Percentiles rank a stretch among this genome's conserved stretches.
phyloP scores from a whole-genome alignment of 2,113 vertebrate species.

The Typhlomys cinereus region DNA sequence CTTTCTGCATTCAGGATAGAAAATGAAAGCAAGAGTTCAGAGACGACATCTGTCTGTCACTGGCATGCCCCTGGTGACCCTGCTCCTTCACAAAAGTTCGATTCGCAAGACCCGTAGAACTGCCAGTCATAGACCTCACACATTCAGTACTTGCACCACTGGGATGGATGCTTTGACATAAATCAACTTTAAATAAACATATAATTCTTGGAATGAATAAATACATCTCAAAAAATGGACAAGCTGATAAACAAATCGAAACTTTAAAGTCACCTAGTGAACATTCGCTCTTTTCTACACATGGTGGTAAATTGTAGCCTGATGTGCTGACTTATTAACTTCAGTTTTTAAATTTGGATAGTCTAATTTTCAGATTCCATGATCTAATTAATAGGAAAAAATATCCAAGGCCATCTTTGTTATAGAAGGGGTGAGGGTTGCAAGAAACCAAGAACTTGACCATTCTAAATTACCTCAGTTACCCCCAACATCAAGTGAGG shows the following conservation, averaged over 20 bases:
- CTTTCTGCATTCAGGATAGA: too few species aligned
- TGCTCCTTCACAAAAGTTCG: too few species aligned
- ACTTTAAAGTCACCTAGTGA: background rate
- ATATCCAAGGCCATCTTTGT: background rate
- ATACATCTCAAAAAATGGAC: background rate
- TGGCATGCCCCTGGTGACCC: background rate
- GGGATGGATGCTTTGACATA: background rate
- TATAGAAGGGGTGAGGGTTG: background rate
- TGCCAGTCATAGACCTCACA: too few species aligned
- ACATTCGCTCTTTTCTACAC: background rate
- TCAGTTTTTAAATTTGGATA: background rate
- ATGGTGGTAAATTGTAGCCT: background rate
- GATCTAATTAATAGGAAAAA: background rate
- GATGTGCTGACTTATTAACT: background rate
- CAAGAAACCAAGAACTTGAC: background rate
- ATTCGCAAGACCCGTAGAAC: too few species aligned
- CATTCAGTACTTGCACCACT: background rate
- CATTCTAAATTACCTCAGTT: background rate
- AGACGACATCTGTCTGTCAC: too few species aligned
- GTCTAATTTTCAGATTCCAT: background rate
- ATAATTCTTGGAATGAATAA: background rate
- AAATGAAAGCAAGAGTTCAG: background rate
- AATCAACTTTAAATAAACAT: background rate
- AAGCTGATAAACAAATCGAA: background rate
- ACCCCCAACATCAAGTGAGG: background rate